Percentiles rank a stretch among this genome's conserved stretches.
phyloP scores from a whole-genome alignment of 2,888 invertebrate species.

The Catocala fraxini region DNA sequence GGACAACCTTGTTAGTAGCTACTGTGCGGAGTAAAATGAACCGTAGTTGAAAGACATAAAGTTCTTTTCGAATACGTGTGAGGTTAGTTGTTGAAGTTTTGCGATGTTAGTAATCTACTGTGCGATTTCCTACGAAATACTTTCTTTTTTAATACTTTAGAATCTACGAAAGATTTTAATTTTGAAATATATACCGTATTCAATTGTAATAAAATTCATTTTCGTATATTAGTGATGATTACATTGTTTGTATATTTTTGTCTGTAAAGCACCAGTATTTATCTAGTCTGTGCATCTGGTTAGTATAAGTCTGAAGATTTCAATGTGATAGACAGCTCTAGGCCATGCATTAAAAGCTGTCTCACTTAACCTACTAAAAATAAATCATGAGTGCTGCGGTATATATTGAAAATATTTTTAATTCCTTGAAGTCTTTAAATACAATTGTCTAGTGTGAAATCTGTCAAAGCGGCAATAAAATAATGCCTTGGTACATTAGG shows the following conservation, averaged over 20 bases:
- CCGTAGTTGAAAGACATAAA: conserved; percentile 20
- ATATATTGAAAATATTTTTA: too few species aligned
- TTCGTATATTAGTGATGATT: not conserved
- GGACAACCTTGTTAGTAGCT: conserved; percentile 33
- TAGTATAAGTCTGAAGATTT: conserved; percentile 19
- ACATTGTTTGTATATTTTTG: not conserved
- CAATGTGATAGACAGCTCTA: conserved; percentile 35
- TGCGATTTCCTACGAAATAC: too few species aligned
- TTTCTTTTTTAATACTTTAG: too few species aligned
- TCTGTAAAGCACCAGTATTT: not conserved
- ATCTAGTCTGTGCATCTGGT: conserved; percentile 18
- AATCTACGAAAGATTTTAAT: not conserved
- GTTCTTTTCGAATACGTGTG: conserved; percentile 21
- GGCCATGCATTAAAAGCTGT: conserved; percentile 26
- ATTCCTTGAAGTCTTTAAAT: too few species aligned
- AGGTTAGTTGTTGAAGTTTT: conserved; percentile 9
- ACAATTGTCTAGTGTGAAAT: too few species aligned
- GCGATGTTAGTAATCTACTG: not conserved
- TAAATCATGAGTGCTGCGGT: too few species aligned
- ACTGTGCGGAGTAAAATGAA: conserved; percentile 16
- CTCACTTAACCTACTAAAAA: too few species aligned
- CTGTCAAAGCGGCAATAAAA: too few species aligned
- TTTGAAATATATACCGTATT: conserved; percentile 11
- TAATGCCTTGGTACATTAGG: too few species aligned
- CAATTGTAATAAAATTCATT: not conserved